Evolutionary conservation across 1,140 invertebrate genomes (phyloP).

Genomic region (Anadara kagoshimensis): DNA sequence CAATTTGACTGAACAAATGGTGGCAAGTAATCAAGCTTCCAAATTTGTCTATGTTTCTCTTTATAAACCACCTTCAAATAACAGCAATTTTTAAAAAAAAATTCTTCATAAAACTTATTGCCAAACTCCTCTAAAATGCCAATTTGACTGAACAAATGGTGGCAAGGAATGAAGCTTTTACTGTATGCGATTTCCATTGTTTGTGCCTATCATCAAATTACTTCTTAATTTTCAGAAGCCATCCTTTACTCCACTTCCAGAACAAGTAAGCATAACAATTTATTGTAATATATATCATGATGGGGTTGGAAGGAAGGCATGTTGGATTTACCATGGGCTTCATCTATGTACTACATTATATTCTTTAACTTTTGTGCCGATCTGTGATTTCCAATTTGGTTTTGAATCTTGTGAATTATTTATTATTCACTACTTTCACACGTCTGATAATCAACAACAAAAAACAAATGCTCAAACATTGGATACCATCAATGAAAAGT

Average conservation of each 20-base stretch:
- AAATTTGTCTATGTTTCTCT: no score
- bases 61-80: no score
- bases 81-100: no score
- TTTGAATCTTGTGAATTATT: neutral
- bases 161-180: neutral
- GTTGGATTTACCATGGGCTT: neutral
- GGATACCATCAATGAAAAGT: no score
- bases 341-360: neutral
- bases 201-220: neutral
- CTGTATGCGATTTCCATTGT: no score
- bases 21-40: no score
- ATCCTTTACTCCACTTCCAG: conserved; percentile 29
- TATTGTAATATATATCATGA: neutral
- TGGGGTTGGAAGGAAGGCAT: neutral
- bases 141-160: conserved; percentile 33
- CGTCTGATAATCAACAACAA: neutral
- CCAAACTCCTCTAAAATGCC: no score
- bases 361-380: neutral
- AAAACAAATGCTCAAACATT: no score
- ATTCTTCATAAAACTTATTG: no score
- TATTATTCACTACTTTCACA: no score
- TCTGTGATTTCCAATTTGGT: neutral
- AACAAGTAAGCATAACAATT: conserved; percentile 48
- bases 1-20: no score
- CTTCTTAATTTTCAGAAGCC: conserved; percentile 19